phyloP scores from a whole-genome alignment of 2,113 vertebrate genomes.

The Pithys albifrons region DNA sequence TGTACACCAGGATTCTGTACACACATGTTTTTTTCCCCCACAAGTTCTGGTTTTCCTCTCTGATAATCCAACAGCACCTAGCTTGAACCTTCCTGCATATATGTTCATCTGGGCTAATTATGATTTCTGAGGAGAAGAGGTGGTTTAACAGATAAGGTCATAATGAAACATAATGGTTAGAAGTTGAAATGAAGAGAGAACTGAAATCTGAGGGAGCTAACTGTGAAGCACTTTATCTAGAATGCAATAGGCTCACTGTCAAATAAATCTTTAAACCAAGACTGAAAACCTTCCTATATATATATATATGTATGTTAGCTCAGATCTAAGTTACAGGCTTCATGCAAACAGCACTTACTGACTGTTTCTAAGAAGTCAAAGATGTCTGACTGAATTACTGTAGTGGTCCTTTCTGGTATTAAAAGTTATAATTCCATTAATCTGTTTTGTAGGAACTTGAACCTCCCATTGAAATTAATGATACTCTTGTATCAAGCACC shows the following conservation, averaged over 20 bases:
- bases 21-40: rapidly evolving
- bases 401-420: neutral
- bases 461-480: neutral
- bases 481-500: neutral
- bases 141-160: neutral
- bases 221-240: neutral
- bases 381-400: neutral
- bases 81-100: neutral
- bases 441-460: neutral
- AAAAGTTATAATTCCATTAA: neutral
- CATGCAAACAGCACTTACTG: neutral
- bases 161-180: neutral
- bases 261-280: neutral
- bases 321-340: neutral
- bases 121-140: neutral
- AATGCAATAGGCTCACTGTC: neutral
- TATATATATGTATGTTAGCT: neutral
- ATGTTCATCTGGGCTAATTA: neutral
- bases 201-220: neutral
- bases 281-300: neutral
- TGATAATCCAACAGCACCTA: neutral
- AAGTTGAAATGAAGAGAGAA: neutral
- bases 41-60: neutral
- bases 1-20: neutral
- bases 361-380: neutral